phyloP scores from a whole-genome alignment of 2,113 vertebrate genomes.

The Ariopsis seemanni region DNA sequence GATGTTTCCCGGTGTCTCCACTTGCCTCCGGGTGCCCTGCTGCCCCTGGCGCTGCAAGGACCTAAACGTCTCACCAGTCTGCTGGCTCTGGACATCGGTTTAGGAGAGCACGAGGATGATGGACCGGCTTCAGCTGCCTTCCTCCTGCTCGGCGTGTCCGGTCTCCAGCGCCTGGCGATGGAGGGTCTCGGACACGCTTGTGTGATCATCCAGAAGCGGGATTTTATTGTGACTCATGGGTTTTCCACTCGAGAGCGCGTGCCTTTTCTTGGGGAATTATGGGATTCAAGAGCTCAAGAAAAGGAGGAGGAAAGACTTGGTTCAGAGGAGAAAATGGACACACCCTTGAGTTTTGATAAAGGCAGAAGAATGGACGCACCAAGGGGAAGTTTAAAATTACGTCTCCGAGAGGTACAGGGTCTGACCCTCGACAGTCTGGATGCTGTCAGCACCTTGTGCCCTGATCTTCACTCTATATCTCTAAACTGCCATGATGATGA shows the following conservation, averaged over 20 bases:
- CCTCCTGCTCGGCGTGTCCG: conserved; percentile 68
- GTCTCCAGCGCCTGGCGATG: conserved; percentile 64
- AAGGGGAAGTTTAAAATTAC: conserved; percentile 50
- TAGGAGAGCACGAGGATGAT: conserved; percentile 64
- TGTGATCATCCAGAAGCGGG: conserved; percentile 55
- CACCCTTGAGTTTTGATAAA: conserved; percentile 34
- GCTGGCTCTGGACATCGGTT: conserved; percentile 69
- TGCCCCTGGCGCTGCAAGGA: conserved; percentile 42
- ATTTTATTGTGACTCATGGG: conserved; percentile 55
- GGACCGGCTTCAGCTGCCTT: conserved; percentile 57
- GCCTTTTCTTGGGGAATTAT: conserved; percentile 60
- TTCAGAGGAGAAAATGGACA: conserved; percentile 30
- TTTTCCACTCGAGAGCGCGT: conserved; percentile 60
- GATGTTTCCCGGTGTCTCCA: conserved; percentile 69
- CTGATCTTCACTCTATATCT: conserved; percentile 62
- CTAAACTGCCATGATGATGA: conserved; percentile 51
- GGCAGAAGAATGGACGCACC: conserved; percentile 28
- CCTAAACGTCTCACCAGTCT: conserved; percentile 62
- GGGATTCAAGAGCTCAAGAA: conserved; percentile 51
- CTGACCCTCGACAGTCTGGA: conserved; percentile 59
- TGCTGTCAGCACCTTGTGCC: conserved; percentile 63
- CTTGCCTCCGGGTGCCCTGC: conserved; percentile 63
- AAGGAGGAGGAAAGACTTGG: conserved; percentile 20
- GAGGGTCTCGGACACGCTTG: conserved; percentile 67
- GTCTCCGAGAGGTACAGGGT: conserved; percentile 60